Percentiles rank a stretch among this genome's conserved stretches.
phyloP scores from a whole-genome alignment of 2,888 invertebrate species.

The Athalia rosae region DNA sequence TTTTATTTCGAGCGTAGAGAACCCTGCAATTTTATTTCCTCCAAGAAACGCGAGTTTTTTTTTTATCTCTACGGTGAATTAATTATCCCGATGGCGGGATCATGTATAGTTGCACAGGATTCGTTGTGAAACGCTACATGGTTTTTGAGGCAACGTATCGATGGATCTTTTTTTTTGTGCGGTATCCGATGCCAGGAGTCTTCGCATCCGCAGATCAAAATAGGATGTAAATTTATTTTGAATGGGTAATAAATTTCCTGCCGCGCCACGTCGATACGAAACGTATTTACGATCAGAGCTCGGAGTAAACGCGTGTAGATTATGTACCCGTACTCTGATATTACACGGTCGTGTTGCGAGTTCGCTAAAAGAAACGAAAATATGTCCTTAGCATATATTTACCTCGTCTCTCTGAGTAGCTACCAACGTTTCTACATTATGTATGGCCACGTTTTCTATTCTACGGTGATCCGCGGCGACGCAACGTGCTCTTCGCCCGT shows the following conservation, averaged over 20 bases:
- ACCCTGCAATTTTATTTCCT: too few species aligned
- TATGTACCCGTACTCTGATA: not conserved
- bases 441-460: conserved; percentile 38
- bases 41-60: too few species aligned
- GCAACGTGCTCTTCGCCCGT: conserved; percentile 10
- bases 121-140: not conserved
- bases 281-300: conserved; percentile 7
- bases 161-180: too few species aligned
- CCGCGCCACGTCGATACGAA: not conserved
- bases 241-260: not conserved
- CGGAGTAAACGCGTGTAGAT: not conserved
- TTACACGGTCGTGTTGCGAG: not conserved
- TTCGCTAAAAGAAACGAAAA: conserved; percentile 13
- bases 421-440: conserved; percentile 21
- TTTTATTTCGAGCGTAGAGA: too few species aligned
- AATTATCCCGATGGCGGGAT: too few species aligned
- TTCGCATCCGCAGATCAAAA: not conserved
- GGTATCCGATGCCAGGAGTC: too few species aligned
- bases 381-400: conserved; percentile 33
- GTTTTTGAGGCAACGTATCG: too few species aligned
- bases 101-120: too few species aligned
- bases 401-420: not conserved
- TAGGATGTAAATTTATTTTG: conserved; percentile 12
- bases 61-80: too few species aligned
- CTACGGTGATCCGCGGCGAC: not conserved